These are phyloP conservation scores for Acanthosepion pharaonis DNA, from an alignment of 2,888 invertebrate species.

Conservation along the genomic window DNA sequence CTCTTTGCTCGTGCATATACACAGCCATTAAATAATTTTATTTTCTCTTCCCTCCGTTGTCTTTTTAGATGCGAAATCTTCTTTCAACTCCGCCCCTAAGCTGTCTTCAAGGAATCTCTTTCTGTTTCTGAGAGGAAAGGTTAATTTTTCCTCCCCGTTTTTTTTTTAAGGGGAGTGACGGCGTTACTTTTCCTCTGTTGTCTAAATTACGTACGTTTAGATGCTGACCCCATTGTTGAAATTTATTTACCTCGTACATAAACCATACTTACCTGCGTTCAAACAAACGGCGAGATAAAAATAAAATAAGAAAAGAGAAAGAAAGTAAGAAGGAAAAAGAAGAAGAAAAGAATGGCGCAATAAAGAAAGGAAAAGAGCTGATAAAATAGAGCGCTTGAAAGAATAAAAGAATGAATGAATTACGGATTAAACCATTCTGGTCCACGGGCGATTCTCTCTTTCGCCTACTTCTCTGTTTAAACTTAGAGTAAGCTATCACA, in stretches of 20 bases:
- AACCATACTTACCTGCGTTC: background rate
- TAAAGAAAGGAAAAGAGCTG: background rate
- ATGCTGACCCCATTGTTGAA: background rate
- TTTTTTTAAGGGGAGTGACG: background rate
- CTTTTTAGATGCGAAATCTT: background rate
- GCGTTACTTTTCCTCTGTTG: background rate
- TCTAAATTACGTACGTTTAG: background rate
- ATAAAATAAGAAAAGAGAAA: background rate
- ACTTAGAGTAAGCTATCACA: no score
- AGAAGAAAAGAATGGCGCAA: no score
- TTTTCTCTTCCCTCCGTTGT: background rate
- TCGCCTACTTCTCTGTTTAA: no score
- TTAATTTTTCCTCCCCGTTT: background rate
- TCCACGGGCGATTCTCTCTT: no score
- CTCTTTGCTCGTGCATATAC: background rate
- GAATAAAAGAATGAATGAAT: background rate
- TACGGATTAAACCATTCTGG: no score
- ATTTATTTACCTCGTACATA: background rate
- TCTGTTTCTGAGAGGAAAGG: background rate
- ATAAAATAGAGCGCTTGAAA: background rate
- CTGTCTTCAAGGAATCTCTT: background rate
- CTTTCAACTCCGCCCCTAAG: background rate
- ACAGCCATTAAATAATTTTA: background rate
- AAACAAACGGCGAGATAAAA: background rate
- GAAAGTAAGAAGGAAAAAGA: background rate